Base-by-base conservation (phyloP, 1,140 invertebrate species). In the Lordiphosa mommai region DNA sequence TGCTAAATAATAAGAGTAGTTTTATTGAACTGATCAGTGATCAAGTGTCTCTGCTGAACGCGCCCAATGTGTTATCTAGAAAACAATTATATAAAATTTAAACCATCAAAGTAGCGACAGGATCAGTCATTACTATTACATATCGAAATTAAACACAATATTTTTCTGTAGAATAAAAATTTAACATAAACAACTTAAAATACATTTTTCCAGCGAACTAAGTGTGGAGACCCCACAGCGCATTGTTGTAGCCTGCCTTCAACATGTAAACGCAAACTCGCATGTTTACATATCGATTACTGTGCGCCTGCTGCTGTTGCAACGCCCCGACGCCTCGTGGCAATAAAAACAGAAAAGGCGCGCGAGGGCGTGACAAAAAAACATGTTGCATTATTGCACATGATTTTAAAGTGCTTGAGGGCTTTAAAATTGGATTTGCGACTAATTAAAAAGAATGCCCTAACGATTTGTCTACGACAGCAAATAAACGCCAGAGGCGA, bases 231-330 rank as follows among this genome's bases (percentile, higher is more conserved):
- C 2, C 13, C 9, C 27, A 55, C 10, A 4, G 7, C 12, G 23
- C 20, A n/a, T 43, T 8, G 3, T 23, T 23, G 20, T 5, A 4
- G 4, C 20, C 20, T 13, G 34, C 36, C 49, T 61, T 43, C 61
- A 36, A 46, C 59, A 55, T 48, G 47, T 27, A 61, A 51, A 58
- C 47, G 57, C 59, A 43, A 76, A 63, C 77, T 64, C 52, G 59
- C 77, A 69, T 82, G 77, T 82, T 82, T 77, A 84, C 77, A 82
- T 82, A 82, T 82, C 77, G 77, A 82, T 82, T 82, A 84, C 77
- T 84, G 55, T 43, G 52, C 55, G 55, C 51, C 51, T 23, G 17
- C 23, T 3, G 51, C 57, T 43, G 29, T 34, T 17, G 14, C n/a
- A 8, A 4, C 17, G 9, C 16, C 10, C 6, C 13, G 32, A 13